A percentile compares a stretch with the other conserved stretches of the same genome.
These are phyloP conservation scores for Centroberyx gerrardi DNA, from an alignment of 2,797 vertebrate species.

Conservation along the genomic window DNA sequence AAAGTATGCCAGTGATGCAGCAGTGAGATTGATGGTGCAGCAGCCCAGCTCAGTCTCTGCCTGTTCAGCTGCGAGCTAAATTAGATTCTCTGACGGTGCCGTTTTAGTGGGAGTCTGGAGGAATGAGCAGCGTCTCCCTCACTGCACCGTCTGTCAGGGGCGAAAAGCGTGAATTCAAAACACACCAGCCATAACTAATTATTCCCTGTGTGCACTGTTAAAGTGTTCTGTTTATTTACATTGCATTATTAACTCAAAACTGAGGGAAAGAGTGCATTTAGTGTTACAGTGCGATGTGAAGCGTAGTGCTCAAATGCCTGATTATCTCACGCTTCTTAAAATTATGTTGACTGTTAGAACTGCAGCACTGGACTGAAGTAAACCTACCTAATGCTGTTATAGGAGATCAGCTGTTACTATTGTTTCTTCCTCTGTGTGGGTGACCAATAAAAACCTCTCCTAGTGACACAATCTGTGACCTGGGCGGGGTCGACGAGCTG, in stretches of 20 bases:
- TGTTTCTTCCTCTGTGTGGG: slow-evolving; percentile 7
- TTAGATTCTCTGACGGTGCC: slow-evolving; percentile 45
- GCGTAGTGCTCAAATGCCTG: not conserved
- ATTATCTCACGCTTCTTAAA: not conserved
- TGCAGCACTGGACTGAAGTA: not conserved
- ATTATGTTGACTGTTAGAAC: not conserved
- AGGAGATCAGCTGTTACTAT: not conserved
- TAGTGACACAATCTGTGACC: slow-evolving; percentile 98
- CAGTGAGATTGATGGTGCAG: slow-evolving; percentile 44
- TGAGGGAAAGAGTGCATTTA: not conserved
- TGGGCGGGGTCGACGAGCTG: slow-evolving; percentile 95
- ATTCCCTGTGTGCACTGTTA: slow-evolving; percentile 63
- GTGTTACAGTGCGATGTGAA: not conserved
- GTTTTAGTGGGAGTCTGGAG: slow-evolving; percentile 53
- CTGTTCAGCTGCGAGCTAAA: slow-evolving; percentile 51
- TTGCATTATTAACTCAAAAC: slow-evolving; percentile 8
- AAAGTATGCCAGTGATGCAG: slow-evolving; percentile 20
- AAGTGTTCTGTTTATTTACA: slow-evolving; percentile 33
- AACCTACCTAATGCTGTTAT: not conserved
- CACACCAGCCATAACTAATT: slow-evolving; percentile 72
- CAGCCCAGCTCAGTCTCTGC: slow-evolving; percentile 35
- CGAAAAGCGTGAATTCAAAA: slow-evolving; percentile 42
- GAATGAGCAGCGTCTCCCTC: slow-evolving; percentile 24
- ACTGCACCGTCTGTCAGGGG: slow-evolving; percentile 54
- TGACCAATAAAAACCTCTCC: slow-evolving; percentile 26